Base-by-base conservation (phyloP, 2,888 invertebrate genomes). In the Melinaea menophilus region DNA sequence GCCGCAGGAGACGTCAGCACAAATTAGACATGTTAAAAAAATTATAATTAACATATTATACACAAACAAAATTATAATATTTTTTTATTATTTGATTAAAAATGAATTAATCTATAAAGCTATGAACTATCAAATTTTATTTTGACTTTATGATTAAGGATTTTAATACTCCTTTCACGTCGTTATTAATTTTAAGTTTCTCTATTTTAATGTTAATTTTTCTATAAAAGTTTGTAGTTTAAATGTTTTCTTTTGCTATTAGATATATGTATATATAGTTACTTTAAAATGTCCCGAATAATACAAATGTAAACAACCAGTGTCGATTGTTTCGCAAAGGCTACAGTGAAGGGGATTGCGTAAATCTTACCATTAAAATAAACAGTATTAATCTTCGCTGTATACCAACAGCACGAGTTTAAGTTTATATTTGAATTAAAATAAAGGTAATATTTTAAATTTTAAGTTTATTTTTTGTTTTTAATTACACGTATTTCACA, bases 331-430 rank as follows among this genome's bases (percentile, higher is more conserved):
- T 64, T 60, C 55, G 58, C 55, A 61, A 60, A 64, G 55, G 60
- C 47, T 47, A 55, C 22, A 35, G 61, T 64, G 64, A 61, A 64
- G 61, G 61, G 61, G 58, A 64, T 64, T 64, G 64, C 61, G 64
- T 55, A 61, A 64, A 48, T 22, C 37, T 57, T 46, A 47, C 37
- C 46, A 45, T 41, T 46, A 46, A 22, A 33, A 51, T 61, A 61
- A 55, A 61, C 61, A 61, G 56, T 61, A 46, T 3, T 46, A 56
- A 48, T 22, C 31, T 55, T 47, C 35, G 34, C 12, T 22, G 31
- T 34, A 56, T 46, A 46, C 60, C 5, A 45, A 4, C 34, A n/a
- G 33, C 45, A 55, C 55, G 60, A 12, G 31, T 11, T 3, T 41
- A 4, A 11, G 13, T 54, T 5, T n/a, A 33, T 31, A 4, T 3